phyloP scores from a whole-genome alignment of 2,113 vertebrate species.

The Dicerorhinus sumatrensis region DNA sequence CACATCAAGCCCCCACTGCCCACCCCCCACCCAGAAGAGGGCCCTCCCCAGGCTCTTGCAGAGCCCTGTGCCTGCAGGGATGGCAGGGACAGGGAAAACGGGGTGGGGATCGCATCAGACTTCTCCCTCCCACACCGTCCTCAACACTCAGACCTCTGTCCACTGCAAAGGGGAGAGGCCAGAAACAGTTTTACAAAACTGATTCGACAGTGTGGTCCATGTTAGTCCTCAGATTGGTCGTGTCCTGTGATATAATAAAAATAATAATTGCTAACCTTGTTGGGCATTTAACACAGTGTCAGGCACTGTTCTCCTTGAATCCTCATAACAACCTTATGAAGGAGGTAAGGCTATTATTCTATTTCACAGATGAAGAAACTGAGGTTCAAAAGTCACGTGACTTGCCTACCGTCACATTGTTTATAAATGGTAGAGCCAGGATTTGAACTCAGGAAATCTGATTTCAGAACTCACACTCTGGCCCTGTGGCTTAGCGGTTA shows the following conservation, averaged over 20 bases:
- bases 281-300: not conserved
- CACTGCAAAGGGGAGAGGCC: not conserved
- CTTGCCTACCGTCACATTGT: not conserved
- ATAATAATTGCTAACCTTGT: not conserved
- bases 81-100: too few species aligned
- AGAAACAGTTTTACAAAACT: not conserved
- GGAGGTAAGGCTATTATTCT: not conserved
- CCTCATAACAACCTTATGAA: not conserved
- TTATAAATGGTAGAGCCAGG: not conserved
- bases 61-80: not conserved
- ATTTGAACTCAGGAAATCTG: not conserved
- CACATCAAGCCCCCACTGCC: not conserved
- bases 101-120: not conserved
- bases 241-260: not conserved
- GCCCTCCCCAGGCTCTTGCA: not conserved
- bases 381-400: not conserved
- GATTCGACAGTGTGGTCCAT: not conserved
- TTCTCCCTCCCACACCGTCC: not conserved
- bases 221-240: not conserved
- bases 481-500: too few species aligned
- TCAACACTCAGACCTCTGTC: not conserved
- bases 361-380: not conserved
- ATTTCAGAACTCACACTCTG: not conserved
- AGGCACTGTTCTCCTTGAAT: not conserved
- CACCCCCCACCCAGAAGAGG: not conserved